Evolutionary conservation across 1,140 invertebrate genomes (phyloP).

Genomic region (Drosophila novamexicana): DNA sequence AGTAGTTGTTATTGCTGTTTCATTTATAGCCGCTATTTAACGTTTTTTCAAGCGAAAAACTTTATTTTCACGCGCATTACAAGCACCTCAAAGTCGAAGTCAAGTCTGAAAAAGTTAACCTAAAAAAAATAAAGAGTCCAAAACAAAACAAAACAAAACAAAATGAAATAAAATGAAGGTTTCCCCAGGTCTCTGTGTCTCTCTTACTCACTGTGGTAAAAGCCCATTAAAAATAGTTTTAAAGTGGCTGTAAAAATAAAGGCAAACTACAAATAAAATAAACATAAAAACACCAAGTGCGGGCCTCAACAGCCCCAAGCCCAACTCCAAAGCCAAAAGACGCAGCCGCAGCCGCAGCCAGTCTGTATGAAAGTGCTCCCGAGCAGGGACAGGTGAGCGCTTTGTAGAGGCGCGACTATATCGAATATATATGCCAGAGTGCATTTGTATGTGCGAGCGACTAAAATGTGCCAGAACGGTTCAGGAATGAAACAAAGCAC

Average conservation of each 20-base stretch:
- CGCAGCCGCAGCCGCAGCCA: constrained; percentile 12
- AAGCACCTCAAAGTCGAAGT: constrained; percentile 51
- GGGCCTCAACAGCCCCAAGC: constrained; percentile 49
- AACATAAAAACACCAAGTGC: constrained; percentile 69
- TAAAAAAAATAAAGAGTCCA: constrained; percentile 10
- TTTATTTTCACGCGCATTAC: constrained; percentile 81
- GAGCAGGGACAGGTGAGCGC: constrained; percentile 12
- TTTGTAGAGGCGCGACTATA: not conserved
- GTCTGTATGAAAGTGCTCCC: not conserved
- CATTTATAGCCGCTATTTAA: constrained; percentile 75
- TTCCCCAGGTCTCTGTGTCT: constrained; percentile 22
- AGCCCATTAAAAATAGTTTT: constrained; percentile 74
- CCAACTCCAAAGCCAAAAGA: constrained; percentile 6
- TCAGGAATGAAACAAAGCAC: not conserved
- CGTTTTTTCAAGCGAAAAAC: constrained; percentile 79
- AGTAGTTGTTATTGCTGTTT: constrained; percentile 47
- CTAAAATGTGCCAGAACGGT: not conserved
- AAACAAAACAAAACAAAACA: not conserved
- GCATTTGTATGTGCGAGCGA: not conserved
- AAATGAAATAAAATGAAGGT: constrained; percentile 34
- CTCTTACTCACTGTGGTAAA: constrained; percentile 41
- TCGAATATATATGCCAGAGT: not conserved
- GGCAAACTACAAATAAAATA: constrained; percentile 68
- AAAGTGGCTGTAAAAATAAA: constrained; percentile 75
- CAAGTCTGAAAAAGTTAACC: constrained; percentile 40